Base-by-base conservation (phyloP, 1,140 invertebrate species). In the Anadara kagoshimensis region DNA sequence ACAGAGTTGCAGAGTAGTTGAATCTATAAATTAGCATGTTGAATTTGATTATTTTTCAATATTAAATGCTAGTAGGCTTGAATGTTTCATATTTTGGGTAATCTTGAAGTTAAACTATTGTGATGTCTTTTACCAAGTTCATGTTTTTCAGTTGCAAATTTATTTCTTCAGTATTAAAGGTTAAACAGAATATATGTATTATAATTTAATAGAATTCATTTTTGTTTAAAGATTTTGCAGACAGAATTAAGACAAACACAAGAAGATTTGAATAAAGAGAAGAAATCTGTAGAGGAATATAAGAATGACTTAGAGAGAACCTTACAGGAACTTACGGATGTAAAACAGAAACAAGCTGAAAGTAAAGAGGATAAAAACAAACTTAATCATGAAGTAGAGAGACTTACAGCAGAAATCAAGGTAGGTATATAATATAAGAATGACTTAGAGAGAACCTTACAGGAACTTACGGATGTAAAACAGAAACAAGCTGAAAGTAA, bases 201-300 rank as follows among this genome's bases (percentile, higher is more conserved):
- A n/a, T n/a, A n/a, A n/a, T n/a, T n/a, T n/a, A n/a, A n/a, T n/a
- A n/a, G n/a, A n/a, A n/a, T n/a, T n/a, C n/a, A n/a, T n/a, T n/a
- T n/a, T n/a, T n/a, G n/a, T n/a, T 63, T 75, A 20, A 78, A 92
- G 91, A 87, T 85, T 44, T 87, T 92, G 45, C 91, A 92, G 80
- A 78, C 73, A 18, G 91, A 92, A 76, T 90, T 90, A 81, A 91
- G 91, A 59, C 88, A 89, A 80, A 71, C 90, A 12, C 90, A 92
- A 83, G 91, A 92, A 80, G 81, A 90, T 70, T 70, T 89, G 47
- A 91, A 92, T 62, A 62, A 69, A 26, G 14, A 69, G 72, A 68
- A 73, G 73, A 63, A 80, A 62, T 66, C 57, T 58, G 51, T 59
- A 66, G 49, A 51, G 22, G 53, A 71, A 16, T 79, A 79, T 43